Conservation (phyloP, 2,888 invertebrate genomes). For the Andrena praecox region DNA sequence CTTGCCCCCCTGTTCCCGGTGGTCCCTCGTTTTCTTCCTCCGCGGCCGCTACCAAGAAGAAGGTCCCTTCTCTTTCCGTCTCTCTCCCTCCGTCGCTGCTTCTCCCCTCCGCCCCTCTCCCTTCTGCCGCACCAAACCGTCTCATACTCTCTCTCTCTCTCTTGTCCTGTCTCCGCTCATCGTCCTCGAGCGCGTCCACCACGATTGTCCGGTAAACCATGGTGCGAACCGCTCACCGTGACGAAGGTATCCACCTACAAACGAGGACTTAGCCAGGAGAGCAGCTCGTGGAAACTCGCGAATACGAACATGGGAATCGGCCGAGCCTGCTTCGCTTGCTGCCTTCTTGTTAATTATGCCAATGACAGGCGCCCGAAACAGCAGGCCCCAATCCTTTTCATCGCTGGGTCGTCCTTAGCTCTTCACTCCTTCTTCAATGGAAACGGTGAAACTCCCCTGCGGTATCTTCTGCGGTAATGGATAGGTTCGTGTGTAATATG, state of each 20-base stretch:
- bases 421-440: neutral
- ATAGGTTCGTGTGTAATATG: neutral
- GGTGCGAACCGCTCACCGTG: conserved; percentile 81
- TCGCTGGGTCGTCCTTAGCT: neutral
- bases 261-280: conserved; percentile 76
- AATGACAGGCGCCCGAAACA: conserved; percentile 19
- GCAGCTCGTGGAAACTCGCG: conserved; percentile 72
- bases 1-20: conserved; percentile 71
- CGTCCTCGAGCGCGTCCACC: conserved; percentile 79
- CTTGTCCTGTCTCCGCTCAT: conserved; percentile 74
- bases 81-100: conserved; percentile 45
- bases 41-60: conserved; percentile 71
- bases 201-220: conserved; percentile 81
- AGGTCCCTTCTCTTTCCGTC: conserved; percentile 64
- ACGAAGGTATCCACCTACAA: conserved; percentile 82
- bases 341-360: conserved; percentile 42
- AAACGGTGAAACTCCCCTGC: neutral
- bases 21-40: conserved; percentile 70
- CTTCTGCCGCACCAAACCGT: conserved; percentile 22
- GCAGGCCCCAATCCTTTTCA: neutral
- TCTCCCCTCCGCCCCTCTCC: conserved; percentile 21
- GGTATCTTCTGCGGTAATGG: neutral
- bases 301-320: conserved; percentile 77
- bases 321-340: conserved; percentile 43
- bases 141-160: conserved; percentile 50